A percentile compares a stretch with the other conserved stretches of the same genome.
phyloP scores from a whole-genome alignment of 2,888 invertebrate species.

The Diabrotica balteata region DNA sequence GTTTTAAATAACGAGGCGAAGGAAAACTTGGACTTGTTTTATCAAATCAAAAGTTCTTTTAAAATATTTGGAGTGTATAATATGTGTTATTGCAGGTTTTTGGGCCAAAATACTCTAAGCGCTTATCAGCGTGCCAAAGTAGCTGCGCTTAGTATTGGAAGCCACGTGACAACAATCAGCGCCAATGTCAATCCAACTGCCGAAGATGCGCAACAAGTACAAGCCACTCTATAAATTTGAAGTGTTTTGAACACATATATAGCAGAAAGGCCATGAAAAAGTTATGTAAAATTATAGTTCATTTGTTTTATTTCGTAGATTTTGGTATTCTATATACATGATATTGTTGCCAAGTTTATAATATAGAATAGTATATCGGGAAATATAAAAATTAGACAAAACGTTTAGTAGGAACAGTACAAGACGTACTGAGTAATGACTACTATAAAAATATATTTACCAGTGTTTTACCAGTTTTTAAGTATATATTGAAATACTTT shows the following conservation, averaged over 20 bases:
- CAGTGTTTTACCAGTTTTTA: too few relatives aligned
- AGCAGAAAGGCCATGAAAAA: not conserved
- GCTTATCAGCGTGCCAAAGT: conserved; percentile 93
- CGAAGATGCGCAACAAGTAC: conserved; percentile 11
- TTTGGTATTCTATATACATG: not conserved
- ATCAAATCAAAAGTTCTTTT: too few relatives aligned
- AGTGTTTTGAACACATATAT: conserved; percentile 2
- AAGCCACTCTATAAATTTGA: conserved; percentile 4
- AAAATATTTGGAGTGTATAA: not conserved
- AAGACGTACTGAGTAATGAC: too few relatives aligned
- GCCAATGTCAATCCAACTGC: conserved; percentile 56
- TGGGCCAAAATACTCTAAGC: conserved; percentile 85
- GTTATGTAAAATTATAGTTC: not conserved
- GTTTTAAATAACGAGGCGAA: too few relatives aligned
- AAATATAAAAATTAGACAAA: too few relatives aligned
- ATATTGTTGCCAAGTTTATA: not conserved
- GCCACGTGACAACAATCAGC: conserved; percentile 64
- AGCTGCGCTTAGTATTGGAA: conserved; percentile 79
- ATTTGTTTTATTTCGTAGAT: not conserved
- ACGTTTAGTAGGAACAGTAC: too few relatives aligned
- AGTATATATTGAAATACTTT: too few relatives aligned
- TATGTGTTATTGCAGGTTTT: conserved; percentile 67
- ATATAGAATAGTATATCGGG: too few relatives aligned
- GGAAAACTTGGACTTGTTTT: too few relatives aligned
- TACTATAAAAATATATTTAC: too few relatives aligned